These are phyloP conservation scores for Condylura cristata DNA, from an alignment of 2,113 vertebrate genomes.

Conservation along the genomic window DNA sequence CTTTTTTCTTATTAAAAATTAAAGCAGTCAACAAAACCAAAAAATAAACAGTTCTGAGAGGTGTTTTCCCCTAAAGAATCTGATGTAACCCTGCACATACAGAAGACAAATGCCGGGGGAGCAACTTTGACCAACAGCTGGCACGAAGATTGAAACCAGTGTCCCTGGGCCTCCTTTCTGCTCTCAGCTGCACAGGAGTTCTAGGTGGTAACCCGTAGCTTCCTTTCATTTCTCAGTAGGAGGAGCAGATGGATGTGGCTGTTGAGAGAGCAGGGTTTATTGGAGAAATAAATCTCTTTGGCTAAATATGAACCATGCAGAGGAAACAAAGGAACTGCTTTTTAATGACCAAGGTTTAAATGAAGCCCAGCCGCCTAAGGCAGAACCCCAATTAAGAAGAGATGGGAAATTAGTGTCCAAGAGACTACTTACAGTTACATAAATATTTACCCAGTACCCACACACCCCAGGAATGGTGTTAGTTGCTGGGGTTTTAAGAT, in stretches of 20 bases:
- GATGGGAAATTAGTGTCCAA: constrained; percentile 44
- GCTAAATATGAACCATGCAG: constrained; percentile 49
- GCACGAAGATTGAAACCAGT: not conserved
- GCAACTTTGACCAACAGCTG: not conserved
- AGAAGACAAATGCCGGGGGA: not conserved
- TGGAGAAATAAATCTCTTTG: constrained; percentile 77
- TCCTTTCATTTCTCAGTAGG: not conserved
- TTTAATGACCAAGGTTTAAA: constrained; percentile 64
- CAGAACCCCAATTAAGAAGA: constrained; percentile 63
- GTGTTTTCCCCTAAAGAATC: not conserved
- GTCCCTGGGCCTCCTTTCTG: not conserved
- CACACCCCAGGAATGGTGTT: not conserved
- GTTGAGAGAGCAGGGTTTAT: constrained; percentile 61
- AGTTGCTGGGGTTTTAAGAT: not conserved
- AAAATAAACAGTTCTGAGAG: not conserved
- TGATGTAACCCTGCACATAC: constrained; percentile 22
- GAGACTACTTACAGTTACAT: constrained; percentile 23
- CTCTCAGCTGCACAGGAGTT: not conserved
- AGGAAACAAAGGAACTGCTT: constrained; percentile 63
- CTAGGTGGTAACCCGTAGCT: not conserved
- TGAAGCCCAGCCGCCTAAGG: constrained; percentile 37
- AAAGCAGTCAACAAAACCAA: constrained; percentile 37
- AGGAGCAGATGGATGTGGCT: not conserved
- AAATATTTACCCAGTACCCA: not conserved
- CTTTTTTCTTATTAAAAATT: constrained; percentile 31